phyloP scores from a whole-genome alignment of 2,797 vertebrate genomes.

The Tapera naevia region DNA sequence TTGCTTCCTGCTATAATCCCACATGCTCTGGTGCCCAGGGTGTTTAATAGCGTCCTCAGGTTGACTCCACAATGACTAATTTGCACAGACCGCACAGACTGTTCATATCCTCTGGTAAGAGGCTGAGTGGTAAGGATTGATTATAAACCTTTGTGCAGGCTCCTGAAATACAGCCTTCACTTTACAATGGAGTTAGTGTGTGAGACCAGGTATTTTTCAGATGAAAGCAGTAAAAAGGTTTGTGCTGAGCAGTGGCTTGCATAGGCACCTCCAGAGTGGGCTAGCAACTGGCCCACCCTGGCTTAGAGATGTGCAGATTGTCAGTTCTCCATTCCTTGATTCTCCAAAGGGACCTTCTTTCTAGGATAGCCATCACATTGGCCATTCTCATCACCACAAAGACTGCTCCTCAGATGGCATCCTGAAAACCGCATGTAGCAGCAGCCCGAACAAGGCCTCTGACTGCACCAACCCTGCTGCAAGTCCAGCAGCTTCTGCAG shows the following conservation, averaged over 20 bases:
- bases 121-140: neutral
- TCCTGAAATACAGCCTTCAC: neutral
- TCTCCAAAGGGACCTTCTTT: neutral
- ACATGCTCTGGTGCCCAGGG: neutral
- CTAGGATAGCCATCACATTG: neutral
- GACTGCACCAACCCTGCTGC: rapidly evolving
- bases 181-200: neutral
- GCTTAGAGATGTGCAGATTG: neutral
- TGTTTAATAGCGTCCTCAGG: neutral
- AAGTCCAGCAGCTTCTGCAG: neutral
- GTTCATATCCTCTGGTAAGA: neutral
- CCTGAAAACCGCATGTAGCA: neutral
- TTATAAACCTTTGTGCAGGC: neutral
- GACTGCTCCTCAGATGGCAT: neutral
- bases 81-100: neutral
- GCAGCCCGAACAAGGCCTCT: neutral
- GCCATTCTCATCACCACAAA: neutral
- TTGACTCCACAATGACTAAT: neutral
- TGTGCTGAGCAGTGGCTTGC: neutral
- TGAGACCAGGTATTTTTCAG: neutral
- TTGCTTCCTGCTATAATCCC: conserved; percentile 17
- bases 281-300: neutral
- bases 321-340: neutral
- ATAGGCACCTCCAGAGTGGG: neutral
- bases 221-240: neutral